These are phyloP conservation scores for Nematostella vectensis DNA, from an alignment of 92 coral and sea anemone genomes.

Conservation along the genomic window DNA sequence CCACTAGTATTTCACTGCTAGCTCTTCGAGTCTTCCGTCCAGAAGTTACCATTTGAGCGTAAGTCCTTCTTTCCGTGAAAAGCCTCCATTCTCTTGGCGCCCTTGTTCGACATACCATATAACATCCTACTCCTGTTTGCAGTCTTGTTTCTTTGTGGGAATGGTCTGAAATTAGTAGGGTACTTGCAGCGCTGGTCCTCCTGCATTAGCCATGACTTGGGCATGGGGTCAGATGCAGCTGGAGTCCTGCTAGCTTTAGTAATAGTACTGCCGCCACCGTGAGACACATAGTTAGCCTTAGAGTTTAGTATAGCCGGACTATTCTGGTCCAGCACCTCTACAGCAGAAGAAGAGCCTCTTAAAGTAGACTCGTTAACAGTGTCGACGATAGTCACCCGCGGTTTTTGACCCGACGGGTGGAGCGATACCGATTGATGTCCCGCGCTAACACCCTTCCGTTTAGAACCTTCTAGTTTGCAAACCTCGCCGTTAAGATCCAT, in stretches of 20 bases:
- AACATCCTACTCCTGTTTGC: constrained; percentile 65
- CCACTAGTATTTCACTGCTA: too few relatives aligned
- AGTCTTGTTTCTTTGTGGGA: constrained; percentile 71
- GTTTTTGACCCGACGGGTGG: constrained; percentile 15
- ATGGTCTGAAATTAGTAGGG: constrained; percentile 83
- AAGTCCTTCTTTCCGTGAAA: constrained; percentile 41
- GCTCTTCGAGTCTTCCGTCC: constrained; percentile 25
- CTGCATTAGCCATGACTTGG: constrained; percentile 68
- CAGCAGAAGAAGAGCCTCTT: constrained; percentile 25
- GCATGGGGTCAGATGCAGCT: constrained; percentile 15
- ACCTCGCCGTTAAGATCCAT: constrained; percentile 76
- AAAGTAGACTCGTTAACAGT: constrained; percentile 15
- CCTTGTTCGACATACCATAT: constrained; percentile 68
- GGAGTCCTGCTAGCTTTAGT: constrained; percentile 12
- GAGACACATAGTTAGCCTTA: constrained; percentile 2
- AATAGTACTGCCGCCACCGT: constrained; percentile 13
- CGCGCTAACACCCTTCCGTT: constrained; percentile 10
- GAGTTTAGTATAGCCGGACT: constrained; percentile 55
- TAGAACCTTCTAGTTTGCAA: constrained; percentile 56
- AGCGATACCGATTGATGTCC: constrained; percentile 29
- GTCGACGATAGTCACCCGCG: constrained; percentile 29
- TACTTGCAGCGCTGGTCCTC: constrained; percentile 80
- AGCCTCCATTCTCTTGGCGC: constrained; percentile 71
- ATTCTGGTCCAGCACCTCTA: constrained; percentile 47
- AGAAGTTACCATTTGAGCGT: constrained; percentile 31